Evolutionary conservation across 2,113 vertebrate genomes (phyloP).

Genomic region (Aldabrachelys gigantea): DNA sequence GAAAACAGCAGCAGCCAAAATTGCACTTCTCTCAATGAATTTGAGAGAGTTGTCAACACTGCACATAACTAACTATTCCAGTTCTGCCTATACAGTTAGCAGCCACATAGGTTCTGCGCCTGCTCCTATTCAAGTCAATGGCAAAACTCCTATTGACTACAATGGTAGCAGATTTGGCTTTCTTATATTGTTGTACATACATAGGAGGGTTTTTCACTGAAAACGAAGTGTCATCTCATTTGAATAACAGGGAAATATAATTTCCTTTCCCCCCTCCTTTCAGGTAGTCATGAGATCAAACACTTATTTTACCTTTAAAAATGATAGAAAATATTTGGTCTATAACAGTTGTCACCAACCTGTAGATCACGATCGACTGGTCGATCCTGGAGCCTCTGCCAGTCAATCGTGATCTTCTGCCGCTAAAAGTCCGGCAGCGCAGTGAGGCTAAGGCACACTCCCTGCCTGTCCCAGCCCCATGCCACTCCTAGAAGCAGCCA

Average conservation of each 20-base stretch:
- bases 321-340: neutral
- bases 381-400: too few relatives aligned
- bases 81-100: neutral
- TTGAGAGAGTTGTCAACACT: neutral
- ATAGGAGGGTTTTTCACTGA: neutral
- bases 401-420: too few relatives aligned
- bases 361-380: too few relatives aligned
- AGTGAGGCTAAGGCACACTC: too few relatives aligned
- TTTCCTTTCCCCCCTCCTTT: neutral
- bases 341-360: neutral
- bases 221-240: neutral
- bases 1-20: neutral
- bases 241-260: neutral
- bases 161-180: neutral
- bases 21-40: neutral
- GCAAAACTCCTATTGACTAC: neutral
- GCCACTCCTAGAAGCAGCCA: too few relatives aligned
- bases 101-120: neutral
- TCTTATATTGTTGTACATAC: neutral
- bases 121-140: neutral
- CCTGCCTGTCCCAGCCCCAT: too few relatives aligned
- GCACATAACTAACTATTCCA: rapidly evolving
- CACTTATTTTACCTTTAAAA: neutral
- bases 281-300: neutral
- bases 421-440: too few relatives aligned